Base-by-base conservation (phyloP, 2,888 invertebrate species). In the Abrostola tripartita region DNA sequence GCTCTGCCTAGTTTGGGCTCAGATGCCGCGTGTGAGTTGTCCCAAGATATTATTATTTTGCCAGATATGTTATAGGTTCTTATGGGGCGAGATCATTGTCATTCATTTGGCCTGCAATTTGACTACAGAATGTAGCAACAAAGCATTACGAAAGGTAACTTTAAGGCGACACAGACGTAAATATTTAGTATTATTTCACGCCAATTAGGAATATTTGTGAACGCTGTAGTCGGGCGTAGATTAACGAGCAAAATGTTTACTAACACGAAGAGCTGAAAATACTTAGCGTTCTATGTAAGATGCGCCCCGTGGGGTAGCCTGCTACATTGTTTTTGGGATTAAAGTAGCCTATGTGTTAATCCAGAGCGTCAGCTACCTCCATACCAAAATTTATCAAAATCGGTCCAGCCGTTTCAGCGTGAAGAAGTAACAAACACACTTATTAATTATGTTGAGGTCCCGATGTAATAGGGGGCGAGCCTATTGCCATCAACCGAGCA, bases 181-280 rank as follows among this genome's bases (percentile, higher is more conserved):
- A 49, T 72, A 10, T 67, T 61, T 57, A 42, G 14, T 40, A 42
- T 55, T 73, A 10, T 40, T 47, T 52, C 37, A 14, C 42, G 40
- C 6, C 10, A 62, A 68, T 68, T 68, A 71, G 57, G 9, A 24
- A 41, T n/a, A 52, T 62, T 72, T 62, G 40, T 10, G n/a, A 41
- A 40, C 38, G 14, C 11, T 14, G 40, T 37, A 36, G 0, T 12
- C 50, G 0, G 37, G 14, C 35, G 37, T 37, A 6, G 7, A 9
- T 11, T 42, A 47, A 37, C 40, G 38, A 50, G 10, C 35, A 4
- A 11, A 5, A 36, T 11, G 50, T 36, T 50, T 50, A 50, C 24
- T 24, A 47, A 47, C 24, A 24, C 24, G 44, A 24, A 4, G 0
- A 14, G 24, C 24, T 14, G 44, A 9, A 47, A 47, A 47, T 47